Conservation (phyloP, 1,140 invertebrate species). For the Ceratina calcarata region DNA sequence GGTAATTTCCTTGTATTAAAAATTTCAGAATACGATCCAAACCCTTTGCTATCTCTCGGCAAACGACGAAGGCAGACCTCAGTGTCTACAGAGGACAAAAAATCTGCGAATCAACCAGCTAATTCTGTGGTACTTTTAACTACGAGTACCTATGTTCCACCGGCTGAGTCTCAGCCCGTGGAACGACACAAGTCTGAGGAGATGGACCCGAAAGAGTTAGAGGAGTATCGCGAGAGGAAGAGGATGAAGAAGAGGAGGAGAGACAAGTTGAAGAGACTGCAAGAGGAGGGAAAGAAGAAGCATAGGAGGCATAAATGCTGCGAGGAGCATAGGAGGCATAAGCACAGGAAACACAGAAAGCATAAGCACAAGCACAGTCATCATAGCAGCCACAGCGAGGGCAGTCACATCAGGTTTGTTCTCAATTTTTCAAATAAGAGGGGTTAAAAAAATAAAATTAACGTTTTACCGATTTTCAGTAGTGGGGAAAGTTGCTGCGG, state of each 20-base stretch:
- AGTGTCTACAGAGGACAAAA: conserved; percentile 82
- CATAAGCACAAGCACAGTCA: conserved; percentile 83
- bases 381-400: conserved; percentile 79
- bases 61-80: conserved; percentile 87
- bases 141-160: conserved; percentile 40
- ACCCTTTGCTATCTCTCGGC: conserved; percentile 87
- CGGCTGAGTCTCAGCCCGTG: conserved; percentile 57
- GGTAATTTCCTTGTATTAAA: no score
- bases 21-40: conserved; percentile 87
- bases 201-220: conserved; percentile 60
- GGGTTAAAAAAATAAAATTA: no score
- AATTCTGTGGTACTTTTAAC: conserved; percentile 31
- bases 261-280: conserved; percentile 83
- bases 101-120: conserved; percentile 62
- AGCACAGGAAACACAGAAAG: conserved; percentile 89
- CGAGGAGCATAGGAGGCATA: conserved; percentile 88
- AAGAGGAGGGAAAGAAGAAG: conserved; percentile 83
- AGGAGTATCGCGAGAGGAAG: conserved; percentile 84
- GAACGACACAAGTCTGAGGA: conserved; percentile 67
- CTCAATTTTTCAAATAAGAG: no score
- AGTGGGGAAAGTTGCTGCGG: conserved; percentile 72
- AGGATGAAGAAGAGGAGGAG: conserved; percentile 86
- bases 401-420: conserved; percentile 69
- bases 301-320: conserved; percentile 87
- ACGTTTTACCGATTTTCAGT: conserved; percentile 48